A percentile compares a stretch with the other conserved stretches of the same genome.
phyloP scores from a whole-genome alignment of 2,797 vertebrate species.

The Falco cherrug region DNA sequence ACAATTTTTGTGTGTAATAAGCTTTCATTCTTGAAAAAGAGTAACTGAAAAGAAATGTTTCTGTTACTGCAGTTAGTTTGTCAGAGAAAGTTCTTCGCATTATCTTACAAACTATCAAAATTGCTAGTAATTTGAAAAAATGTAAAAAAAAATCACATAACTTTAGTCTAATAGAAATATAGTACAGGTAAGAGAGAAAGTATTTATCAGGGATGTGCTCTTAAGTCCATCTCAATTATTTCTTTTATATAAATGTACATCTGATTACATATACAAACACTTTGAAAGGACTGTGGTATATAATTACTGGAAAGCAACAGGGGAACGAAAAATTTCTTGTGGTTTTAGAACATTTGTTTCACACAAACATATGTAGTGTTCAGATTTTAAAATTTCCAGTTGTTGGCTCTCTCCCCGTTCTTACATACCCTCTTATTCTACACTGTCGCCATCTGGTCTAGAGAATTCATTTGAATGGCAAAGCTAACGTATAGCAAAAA shows the following conservation, averaged over 20 bases:
- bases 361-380: constrained; percentile 59
- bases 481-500: constrained; percentile 57
- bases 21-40: constrained; percentile 87
- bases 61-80: constrained; percentile 89
- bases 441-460: constrained; percentile 61
- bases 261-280: constrained; percentile 86
- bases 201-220: constrained; percentile 86
- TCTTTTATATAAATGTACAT: constrained; percentile 85
- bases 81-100: constrained; percentile 87
- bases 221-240: constrained; percentile 83
- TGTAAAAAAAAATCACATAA: constrained; percentile 87
- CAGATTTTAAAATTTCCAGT: constrained; percentile 52
- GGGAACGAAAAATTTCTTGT: constrained; percentile 73
- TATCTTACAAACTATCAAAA: constrained; percentile 90
- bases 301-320: constrained; percentile 77
- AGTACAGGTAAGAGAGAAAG: constrained; percentile 86
- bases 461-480: constrained; percentile 64
- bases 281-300: constrained; percentile 79
- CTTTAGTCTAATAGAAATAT: constrained; percentile 89
- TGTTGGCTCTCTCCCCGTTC: constrained; percentile 48
- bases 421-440: constrained; percentile 52
- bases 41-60: constrained; percentile 88
- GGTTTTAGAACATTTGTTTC: constrained; percentile 73
- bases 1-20: constrained; percentile 86
- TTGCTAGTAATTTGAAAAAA: constrained; percentile 88